These are phyloP conservation scores for Triplophysa dalaica DNA, from an alignment of 2,113 vertebrate genomes.

Conservation along the genomic window DNA sequence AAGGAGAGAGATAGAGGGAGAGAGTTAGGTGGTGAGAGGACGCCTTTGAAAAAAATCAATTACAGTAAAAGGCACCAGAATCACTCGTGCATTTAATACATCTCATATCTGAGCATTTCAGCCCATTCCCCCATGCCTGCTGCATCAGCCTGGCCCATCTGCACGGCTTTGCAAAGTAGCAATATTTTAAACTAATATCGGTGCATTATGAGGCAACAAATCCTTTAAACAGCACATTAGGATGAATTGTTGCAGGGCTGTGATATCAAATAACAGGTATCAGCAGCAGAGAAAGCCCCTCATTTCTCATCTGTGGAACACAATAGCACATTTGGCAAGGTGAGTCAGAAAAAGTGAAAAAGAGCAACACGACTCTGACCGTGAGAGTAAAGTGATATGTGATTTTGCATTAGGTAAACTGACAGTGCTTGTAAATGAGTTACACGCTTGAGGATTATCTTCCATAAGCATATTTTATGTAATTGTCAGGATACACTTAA, in stretches of 20 bases:
- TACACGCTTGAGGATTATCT: conserved; percentile 29
- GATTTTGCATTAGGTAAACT: conserved; percentile 35
- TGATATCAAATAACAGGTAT: conserved; percentile 61
- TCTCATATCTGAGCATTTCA: conserved; percentile 72
- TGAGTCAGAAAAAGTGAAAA: conserved; percentile 1
- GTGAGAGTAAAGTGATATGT: conserved; percentile 38
- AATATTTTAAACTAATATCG: conserved; percentile 64
- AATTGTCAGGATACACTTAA: conserved; percentile 17
- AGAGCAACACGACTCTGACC: conserved; percentile 3
- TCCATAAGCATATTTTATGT: neutral
- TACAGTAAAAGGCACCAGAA: conserved; percentile 75
- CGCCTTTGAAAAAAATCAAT: conserved; percentile 79
- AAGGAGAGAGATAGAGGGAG: conserved; percentile 30
- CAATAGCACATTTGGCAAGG: conserved; percentile 47
- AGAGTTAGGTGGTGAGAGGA: conserved; percentile 48
- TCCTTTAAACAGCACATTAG: conserved; percentile 58
- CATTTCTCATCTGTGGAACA: conserved; percentile 54
- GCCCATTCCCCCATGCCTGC: conserved; percentile 58
- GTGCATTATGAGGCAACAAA: conserved; percentile 54
- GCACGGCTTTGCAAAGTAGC: conserved; percentile 57
- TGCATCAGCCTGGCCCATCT: conserved; percentile 62
- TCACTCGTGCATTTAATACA: conserved; percentile 76
- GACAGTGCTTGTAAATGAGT: conserved; percentile 35
- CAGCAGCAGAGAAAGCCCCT: conserved; percentile 47
- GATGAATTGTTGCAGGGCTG: conserved; percentile 58